Percentiles rank a stretch among this genome's conserved stretches.
These are phyloP conservation scores for Hylyphantes graminicola DNA, from an alignment of 1,140 invertebrate species.

Conservation along the genomic window DNA sequence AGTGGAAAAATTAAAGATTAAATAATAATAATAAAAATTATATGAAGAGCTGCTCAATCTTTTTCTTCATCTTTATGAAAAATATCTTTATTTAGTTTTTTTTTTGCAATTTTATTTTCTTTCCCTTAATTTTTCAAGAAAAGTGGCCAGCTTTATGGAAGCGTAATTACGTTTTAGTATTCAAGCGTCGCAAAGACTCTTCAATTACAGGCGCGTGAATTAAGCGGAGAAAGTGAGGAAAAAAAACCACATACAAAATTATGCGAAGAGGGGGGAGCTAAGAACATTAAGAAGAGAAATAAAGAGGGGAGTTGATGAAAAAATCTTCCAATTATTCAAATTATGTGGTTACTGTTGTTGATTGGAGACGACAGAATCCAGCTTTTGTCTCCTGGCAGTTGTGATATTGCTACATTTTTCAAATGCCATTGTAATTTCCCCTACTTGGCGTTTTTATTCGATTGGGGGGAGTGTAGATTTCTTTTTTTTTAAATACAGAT, in stretches of 20 bases:
- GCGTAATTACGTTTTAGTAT: slow-evolving; percentile 59
- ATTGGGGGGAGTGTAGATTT: neutral
- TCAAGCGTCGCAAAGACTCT: slow-evolving; percentile 39
- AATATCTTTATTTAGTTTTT: slow-evolving; percentile 52
- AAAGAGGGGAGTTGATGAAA: neutral
- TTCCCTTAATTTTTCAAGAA: slow-evolving; percentile 43
- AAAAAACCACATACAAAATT: slow-evolving; percentile 45
- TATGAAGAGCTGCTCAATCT: slow-evolving; percentile 30
- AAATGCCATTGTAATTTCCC: slow-evolving; percentile 21
- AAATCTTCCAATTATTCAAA: slow-evolving; percentile 58
- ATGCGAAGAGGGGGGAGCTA: slow-evolving; percentile 1
- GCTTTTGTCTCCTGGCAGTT: slow-evolving; percentile 40
- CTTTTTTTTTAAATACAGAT: no score
- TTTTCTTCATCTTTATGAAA: slow-evolving; percentile 56
- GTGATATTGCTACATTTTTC: slow-evolving; percentile 31
- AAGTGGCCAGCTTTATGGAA: slow-evolving; percentile 56
- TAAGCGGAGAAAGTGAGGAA: slow-evolving; percentile 22
- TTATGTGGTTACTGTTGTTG: slow-evolving; percentile 54
- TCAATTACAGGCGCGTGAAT: slow-evolving; percentile 56
- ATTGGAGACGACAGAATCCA: slow-evolving; percentile 48
- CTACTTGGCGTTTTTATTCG: slow-evolving; percentile 26
- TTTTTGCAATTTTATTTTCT: slow-evolving; percentile 18
- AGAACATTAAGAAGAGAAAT: slow-evolving; percentile 19
- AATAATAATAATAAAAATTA: slow-evolving; percentile 20
- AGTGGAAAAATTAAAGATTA: slow-evolving; percentile 36